Evolutionary conservation across 2,888 invertebrate species (phyloP).

Genomic region (Agrochola litura): DNA sequence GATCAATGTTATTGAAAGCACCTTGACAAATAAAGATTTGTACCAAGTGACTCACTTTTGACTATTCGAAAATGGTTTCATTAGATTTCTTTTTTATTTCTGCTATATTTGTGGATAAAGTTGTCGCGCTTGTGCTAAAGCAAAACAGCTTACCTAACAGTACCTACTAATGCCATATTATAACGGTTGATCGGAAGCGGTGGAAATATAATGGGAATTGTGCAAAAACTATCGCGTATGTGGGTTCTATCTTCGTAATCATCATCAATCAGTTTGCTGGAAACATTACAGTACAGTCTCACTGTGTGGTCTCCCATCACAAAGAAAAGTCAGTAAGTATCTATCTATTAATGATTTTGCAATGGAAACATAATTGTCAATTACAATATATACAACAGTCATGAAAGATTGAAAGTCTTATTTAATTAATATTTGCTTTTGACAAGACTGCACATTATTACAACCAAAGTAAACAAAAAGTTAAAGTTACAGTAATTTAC

Average conservation of each 20-base stretch:
- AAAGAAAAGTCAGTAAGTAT: constrained; percentile 1
- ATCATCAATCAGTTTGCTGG: constrained; percentile 68
- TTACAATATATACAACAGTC: not conserved
- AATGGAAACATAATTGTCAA: not conserved
- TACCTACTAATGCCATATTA: constrained; percentile 38
- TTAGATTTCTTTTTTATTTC: constrained; percentile 3
- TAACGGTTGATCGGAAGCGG: constrained; percentile 71
- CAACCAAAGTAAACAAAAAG: not conserved
- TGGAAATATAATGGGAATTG: constrained; percentile 66
- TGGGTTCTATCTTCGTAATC: constrained; percentile 64
- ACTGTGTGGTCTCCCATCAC: not conserved
- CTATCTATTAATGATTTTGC: not conserved
- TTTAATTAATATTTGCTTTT: not conserved
- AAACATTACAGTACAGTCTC: constrained; percentile 38
- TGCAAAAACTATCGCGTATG: constrained; percentile 73
- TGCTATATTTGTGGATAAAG: not conserved
- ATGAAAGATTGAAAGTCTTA: not conserved
- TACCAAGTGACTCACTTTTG: constrained; percentile 5
- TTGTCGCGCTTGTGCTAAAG: constrained; percentile 50
- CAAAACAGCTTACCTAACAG: constrained; percentile 61
- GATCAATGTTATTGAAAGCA: constrained; percentile 36
- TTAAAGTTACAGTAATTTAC: not conserved
- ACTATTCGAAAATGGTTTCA: not conserved
- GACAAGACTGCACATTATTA: not conserved
- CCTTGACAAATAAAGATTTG: constrained; percentile 46